Conservation (phyloP, 2,113 vertebrate genomes). For the Oxyruncus cristatus region DNA sequence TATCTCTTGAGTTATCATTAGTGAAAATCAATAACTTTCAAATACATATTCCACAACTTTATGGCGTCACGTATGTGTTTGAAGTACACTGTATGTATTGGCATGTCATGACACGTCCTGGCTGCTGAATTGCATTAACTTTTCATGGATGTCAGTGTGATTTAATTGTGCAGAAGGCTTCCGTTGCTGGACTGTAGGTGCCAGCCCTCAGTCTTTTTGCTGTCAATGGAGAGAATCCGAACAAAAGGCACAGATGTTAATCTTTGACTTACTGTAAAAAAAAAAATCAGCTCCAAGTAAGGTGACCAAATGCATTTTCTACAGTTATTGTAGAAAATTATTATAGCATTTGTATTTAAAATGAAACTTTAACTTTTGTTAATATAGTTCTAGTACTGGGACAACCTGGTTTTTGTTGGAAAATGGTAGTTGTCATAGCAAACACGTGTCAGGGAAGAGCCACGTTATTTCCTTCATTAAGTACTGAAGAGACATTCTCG, state of each 20-base stretch:
- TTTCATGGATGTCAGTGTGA: not conserved
- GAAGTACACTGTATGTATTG: not conserved
- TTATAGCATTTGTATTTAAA: not conserved
- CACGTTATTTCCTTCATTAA: not conserved
- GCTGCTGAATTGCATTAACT: not conserved
- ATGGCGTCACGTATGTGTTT: not conserved
- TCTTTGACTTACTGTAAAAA: not conserved
- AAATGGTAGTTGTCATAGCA: not conserved
- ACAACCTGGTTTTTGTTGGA: not conserved
- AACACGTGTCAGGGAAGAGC: rapidly evolving
- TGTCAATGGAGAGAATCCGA: not conserved
- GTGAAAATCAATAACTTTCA: not conserved
- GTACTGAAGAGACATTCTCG: not conserved
- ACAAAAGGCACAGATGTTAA: not conserved
- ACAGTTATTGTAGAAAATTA: not conserved
- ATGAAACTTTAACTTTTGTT: not conserved
- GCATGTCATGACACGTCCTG: not conserved
- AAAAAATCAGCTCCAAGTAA: not conserved
- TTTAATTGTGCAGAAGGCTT: not conserved
- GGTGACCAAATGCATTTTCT: not conserved
- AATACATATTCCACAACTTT: not conserved
- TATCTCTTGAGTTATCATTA: not conserved
- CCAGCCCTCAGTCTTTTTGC: not conserved
- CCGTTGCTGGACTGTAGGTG: not conserved
- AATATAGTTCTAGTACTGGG: not conserved